Evolutionary conservation across 2,888 invertebrate species (phyloP).

Genomic region (Eulithis testata): DNA sequence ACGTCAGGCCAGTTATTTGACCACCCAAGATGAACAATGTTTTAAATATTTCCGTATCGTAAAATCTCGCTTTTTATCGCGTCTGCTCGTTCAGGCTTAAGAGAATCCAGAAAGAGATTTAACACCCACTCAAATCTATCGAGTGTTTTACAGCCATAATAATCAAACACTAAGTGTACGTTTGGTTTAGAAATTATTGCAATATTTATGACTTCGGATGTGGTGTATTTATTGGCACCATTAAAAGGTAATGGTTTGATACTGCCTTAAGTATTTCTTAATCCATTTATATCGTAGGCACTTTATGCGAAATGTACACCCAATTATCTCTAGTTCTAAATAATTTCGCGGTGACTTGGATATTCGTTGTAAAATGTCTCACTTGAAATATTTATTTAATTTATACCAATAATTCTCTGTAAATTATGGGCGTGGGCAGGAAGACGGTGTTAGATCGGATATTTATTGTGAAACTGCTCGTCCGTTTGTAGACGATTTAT

Average conservation of each 20-base stretch:
- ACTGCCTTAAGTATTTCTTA: slow-evolving; percentile 42
- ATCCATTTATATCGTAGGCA: slow-evolving; percentile 21
- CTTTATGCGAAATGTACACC: slow-evolving; percentile 43
- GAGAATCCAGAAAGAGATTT: slow-evolving; percentile 70
- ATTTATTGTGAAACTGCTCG: slow-evolving; percentile 76
- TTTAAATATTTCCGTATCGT: slow-evolving; percentile 74
- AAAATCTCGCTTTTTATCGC: slow-evolving; percentile 81
- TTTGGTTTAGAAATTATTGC: slow-evolving; percentile 60
- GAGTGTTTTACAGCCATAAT: slow-evolving; percentile 62
- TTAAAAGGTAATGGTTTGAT: slow-evolving; percentile 46
- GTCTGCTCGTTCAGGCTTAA: slow-evolving; percentile 61
- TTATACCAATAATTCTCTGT: slow-evolving; percentile 78
- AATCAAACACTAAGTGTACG: slow-evolving; percentile 61
- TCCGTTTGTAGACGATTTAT: slow-evolving; percentile 76
- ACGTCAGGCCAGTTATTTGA: slow-evolving; percentile 63
- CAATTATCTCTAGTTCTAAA: slow-evolving; percentile 58
- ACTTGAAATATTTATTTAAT: slow-evolving; percentile 81
- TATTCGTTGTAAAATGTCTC: slow-evolving; percentile 73
- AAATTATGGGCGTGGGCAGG: slow-evolving; percentile 80
- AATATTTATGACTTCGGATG: slow-evolving; percentile 51
- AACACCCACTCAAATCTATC: slow-evolving; percentile 71
- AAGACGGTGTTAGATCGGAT: slow-evolving; percentile 79
- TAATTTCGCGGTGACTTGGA: slow-evolving; percentile 66
- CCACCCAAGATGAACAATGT: slow-evolving; percentile 82
- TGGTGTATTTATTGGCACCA: slow-evolving; percentile 47